Evolutionary conservation across 2,888 invertebrate species (phyloP).

Genomic region (Pristionchus mayeri): DNA sequence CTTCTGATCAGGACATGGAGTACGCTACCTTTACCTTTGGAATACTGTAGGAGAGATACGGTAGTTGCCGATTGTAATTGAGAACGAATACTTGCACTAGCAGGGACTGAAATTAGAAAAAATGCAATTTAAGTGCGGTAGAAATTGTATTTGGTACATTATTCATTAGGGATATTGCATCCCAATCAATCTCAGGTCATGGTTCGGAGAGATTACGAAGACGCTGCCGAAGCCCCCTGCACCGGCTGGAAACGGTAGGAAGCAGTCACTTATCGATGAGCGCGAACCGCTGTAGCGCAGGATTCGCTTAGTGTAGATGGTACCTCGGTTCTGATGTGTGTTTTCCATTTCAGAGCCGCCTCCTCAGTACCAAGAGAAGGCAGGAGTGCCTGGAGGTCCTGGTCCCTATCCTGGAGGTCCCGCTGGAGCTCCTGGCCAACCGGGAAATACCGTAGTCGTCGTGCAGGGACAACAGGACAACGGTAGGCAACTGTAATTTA

Average conservation of each 20-base stretch:
- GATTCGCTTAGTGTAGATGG: no score
- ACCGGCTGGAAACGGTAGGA: constrained; percentile 60
- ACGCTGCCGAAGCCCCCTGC: constrained; percentile 56
- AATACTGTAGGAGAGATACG: no score
- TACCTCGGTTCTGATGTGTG: no score
- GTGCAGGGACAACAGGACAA: constrained; percentile 23
- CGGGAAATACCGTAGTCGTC: not conserved
- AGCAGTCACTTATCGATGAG: not conserved
- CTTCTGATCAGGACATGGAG: constrained; percentile 9
- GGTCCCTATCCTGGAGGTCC: no score
- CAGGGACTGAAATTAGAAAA: not conserved
- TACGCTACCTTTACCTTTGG: not conserved
- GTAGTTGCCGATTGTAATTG: no score
- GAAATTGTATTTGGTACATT: no score
- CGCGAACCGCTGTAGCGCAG: not conserved
- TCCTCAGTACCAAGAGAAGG: not conserved
- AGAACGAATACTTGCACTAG: not conserved
- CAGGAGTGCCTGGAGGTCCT: not conserved
- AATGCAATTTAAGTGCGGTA: no score
- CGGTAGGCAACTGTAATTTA: not conserved
- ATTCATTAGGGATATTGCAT: no score
- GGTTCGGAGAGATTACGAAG: constrained; percentile 72
- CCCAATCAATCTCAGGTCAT: constrained; percentile 57
- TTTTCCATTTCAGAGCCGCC: constrained; percentile 21
- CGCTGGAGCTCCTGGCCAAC: not conserved